Conservation (phyloP, 1,140 invertebrate species). For the Drosophila pruinosa region DNA sequence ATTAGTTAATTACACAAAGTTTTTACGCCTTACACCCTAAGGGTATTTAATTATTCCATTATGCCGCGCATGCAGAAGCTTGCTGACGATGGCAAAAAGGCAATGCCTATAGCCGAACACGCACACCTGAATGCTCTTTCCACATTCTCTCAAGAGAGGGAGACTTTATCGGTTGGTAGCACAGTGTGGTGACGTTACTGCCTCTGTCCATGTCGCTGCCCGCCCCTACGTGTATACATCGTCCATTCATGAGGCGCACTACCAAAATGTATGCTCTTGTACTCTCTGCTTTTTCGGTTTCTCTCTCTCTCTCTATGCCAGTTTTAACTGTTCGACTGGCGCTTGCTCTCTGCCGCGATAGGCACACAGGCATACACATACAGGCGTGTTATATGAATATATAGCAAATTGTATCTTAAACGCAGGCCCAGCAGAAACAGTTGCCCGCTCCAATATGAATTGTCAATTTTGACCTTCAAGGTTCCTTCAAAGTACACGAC, state of each 20-base stretch:
- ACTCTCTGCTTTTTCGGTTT: not conserved
- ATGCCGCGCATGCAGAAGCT: slow-evolving; percentile 7
- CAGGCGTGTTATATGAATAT: not conserved
- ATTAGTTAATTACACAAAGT: not conserved
- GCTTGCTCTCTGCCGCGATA: slow-evolving; percentile 5
- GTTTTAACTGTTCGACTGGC: not conserved
- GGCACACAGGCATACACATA: not conserved
- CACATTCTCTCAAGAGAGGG: not conserved
- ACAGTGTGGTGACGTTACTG: not conserved
- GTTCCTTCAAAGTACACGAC: slow-evolving; percentile 79
- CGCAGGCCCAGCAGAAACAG: slow-evolving; percentile 34
- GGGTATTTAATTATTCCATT: not conserved
- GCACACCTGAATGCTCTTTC: slow-evolving; percentile 30
- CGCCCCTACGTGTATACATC: slow-evolving; percentile 2
- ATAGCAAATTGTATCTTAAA: slow-evolving; percentile 41
- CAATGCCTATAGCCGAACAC: not conserved
- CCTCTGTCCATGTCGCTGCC: not conserved
- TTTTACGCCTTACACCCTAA: not conserved
- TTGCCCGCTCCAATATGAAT: slow-evolving; percentile 66
- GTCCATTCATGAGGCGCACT: slow-evolving; percentile 26
- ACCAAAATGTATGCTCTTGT: slow-evolving; percentile 21
- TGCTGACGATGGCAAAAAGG: slow-evolving; percentile 43
- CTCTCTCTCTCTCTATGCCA: not conserved
- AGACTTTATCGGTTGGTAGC: slow-evolving; percentile 1
- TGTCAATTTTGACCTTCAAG: slow-evolving; percentile 83